Base-by-base conservation (phyloP, 1,140 invertebrate genomes). In the Onthophagus taurus region DNA sequence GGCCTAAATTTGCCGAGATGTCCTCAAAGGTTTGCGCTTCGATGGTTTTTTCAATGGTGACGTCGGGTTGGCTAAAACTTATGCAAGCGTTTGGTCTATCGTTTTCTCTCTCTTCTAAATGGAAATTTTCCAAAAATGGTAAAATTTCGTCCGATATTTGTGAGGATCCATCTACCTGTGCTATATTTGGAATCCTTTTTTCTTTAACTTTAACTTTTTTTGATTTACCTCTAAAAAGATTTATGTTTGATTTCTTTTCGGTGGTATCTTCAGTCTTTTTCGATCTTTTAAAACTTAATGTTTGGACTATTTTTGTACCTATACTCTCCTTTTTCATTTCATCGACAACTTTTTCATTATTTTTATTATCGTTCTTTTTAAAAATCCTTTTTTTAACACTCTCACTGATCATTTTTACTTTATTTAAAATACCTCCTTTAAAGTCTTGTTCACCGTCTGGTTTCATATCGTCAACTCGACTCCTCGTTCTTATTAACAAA, bases 391-490 rank as follows among this genome's bases (percentile, higher is more conserved):
- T 49, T 17, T 29, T 45, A 5, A 49, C 47, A 4, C 16, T 37
- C 7, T 20, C 31, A 3, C 43, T 21, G 11, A 49, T 30, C 23
- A 34, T 45, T 21, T 49, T 44, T 31, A 49, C 43, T 17, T 49
- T 49, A 31, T 33, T 45, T 11, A 49, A 24, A 13, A 49, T 41
- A 34, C 42, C 29, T 4, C 41, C 41, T 20, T 45, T 49, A 33
- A 34, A 41, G 21, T 37, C 24, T n/a, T 33, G 35, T 42, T 49
- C 43, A 19, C 18, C 43, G 12, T 39, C 39, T 12, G 29, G 38
- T 23, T 48, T 26, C 19, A 38, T 16, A 19, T 18, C 4, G 5
- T 11, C n/a, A 8, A 26, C 29, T 17, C 24, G 13, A 7, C 19
- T 21, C 2, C 38, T 26, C 11, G 38, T 35, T n/a, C 29, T 21